phyloP scores from a whole-genome alignment of 2,888 invertebrate genomes.

The Epicampocera succincta region DNA sequence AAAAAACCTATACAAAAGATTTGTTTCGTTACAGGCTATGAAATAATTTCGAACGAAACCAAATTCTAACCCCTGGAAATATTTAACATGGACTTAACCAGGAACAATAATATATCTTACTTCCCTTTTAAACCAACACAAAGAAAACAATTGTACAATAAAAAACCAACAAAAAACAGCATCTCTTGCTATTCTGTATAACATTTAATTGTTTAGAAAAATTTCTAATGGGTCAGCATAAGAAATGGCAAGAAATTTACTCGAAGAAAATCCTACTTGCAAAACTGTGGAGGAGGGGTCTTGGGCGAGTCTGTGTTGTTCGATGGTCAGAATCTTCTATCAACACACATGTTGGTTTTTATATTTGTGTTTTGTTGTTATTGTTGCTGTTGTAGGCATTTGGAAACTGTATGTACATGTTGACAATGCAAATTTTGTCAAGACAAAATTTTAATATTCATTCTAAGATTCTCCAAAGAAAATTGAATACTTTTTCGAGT shows the following conservation, averaged over 20 bases:
- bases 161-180: neutral
- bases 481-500: slow-evolving; percentile 25
- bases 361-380: too few relatives aligned
- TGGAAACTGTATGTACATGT: neutral
- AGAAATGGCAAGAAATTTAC: too few relatives aligned
- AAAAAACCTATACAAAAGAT: neutral
- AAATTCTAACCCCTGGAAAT: neutral
- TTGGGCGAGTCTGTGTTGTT: too few relatives aligned
- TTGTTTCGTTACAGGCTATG: neutral
- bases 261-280: too few relatives aligned
- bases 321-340: too few relatives aligned
- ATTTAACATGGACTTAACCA: neutral
- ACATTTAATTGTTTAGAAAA: neutral
- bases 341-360: too few relatives aligned
- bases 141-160: neutral
- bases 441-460: slow-evolving; percentile 66
- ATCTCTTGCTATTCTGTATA: neutral
- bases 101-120: neutral
- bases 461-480: slow-evolving; percentile 54
- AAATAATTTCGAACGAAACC: slow-evolving; percentile 13
- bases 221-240: slow-evolving; percentile 18
- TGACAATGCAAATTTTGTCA: slow-evolving; percentile 34
- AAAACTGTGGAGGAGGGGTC: too few relatives aligned
- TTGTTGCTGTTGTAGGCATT: neutral
- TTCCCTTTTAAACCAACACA: neutral